Base-by-base conservation (phyloP, 2,888 invertebrate species). In the Linnaemya vulpina region DNA sequence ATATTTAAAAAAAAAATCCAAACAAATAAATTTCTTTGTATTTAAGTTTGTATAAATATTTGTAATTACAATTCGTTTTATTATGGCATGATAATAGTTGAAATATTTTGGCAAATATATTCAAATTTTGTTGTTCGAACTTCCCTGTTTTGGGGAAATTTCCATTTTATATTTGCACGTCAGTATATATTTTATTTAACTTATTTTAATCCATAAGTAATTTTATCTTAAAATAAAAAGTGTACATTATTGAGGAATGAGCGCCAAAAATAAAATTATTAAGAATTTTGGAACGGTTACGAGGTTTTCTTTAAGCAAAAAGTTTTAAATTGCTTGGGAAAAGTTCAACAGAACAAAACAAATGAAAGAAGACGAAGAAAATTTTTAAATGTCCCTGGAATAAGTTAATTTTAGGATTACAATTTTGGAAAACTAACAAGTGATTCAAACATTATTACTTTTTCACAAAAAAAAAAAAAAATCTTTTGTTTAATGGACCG, bases 81-180 rank as follows among this genome's bases (percentile, higher is more conserved):
- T 63, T 68, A 25, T 30, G 25, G 60, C 49, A 51, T 70, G 51
- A 62, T 51, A 17, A 40, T 62, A 53, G 13, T 51, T 62, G 35
- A 63, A 71, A 63, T 62, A 63, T 73, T 60, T 80, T 80, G 74
- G 80, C 80, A 74, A 53, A 49, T 11, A 58, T 22, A 20, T 43
- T 55, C 1, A 46, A 38, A 58, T 17, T 63, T 58, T 79, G 63
- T 79, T 73, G 49, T 25, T 63, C 7, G n/a, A 63, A 15, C 53
- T 71, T 63, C 43, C 46, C 49, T 40, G 8, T 49, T 58, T 78
- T 63, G 53, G 51, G 70, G 30, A 53, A 70, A 53, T 35, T 78
- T 78, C 43, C 62, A 62, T 15, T 30, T 25, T 20, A 62, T 60
- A 10, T 10, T 62, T 62, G 30, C 17, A 46, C 10, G 5, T 30